Percentiles rank a stretch among this genome's conserved stretches.
phyloP scores from a whole-genome alignment of 92 coral and sea anemone genomes.

The Phymanthus crucifer region DNA sequence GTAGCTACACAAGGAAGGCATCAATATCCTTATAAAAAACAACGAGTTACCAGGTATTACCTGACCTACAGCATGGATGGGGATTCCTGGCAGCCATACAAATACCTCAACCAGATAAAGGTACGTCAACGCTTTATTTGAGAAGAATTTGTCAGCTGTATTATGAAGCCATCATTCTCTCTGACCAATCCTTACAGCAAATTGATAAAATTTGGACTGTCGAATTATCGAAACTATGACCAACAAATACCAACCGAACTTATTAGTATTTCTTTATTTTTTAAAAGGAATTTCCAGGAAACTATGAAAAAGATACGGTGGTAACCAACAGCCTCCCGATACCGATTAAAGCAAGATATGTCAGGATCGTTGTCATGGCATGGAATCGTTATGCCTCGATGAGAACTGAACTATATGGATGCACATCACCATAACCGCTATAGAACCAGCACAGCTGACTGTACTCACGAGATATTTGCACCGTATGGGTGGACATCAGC shows the following conservation, averaged over 20 bases:
- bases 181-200: no score
- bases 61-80: no score
- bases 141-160: not conserved
- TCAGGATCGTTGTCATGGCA: not conserved
- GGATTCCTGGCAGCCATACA: slow-evolving; percentile 6
- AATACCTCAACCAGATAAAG: no score
- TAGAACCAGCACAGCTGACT: no score
- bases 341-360: not conserved
- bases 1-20: slow-evolving; percentile 30
- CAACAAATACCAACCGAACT: no score
- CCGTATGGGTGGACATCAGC: no score
- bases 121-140: not conserved
- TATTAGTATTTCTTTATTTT: not conserved
- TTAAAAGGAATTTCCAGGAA: not conserved
- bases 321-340: not conserved
- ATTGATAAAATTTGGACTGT: no score
- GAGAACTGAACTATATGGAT: not conserved
- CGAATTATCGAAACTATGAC: no score
- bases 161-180: no score
- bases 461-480: no score
- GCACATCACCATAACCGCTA: no score
- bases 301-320: not conserved
- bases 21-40: not conserved
- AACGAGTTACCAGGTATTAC: no score
- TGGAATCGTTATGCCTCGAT: not conserved